Conservation (phyloP, 2,113 vertebrate species). For the Acanthisitta chloris region DNA sequence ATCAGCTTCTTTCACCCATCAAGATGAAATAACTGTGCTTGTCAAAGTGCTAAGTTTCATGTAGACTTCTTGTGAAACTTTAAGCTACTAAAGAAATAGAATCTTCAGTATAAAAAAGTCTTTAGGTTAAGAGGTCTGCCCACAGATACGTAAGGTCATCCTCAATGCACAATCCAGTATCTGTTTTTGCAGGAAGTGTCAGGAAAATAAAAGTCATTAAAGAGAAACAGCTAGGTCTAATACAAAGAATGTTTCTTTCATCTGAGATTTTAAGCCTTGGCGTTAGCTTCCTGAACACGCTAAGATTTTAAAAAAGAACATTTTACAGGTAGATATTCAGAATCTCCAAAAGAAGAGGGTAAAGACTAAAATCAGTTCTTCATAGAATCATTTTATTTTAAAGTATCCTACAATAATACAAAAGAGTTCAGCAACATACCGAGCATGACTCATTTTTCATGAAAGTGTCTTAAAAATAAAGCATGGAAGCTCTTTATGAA, state of each 20-base stretch:
- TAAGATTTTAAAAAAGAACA: not conserved
- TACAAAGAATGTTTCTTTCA: not conserved
- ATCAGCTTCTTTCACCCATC: not conserved
- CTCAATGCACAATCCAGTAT: not conserved
- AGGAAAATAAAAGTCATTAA: not conserved
- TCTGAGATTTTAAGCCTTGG: not conserved
- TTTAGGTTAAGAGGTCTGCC: not conserved
- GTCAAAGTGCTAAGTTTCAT: not conserved
- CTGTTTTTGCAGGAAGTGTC: not conserved
- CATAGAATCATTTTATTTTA: not conserved
- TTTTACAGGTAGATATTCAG: not conserved
- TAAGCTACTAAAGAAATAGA: not conserved
- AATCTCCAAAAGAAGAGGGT: not conserved
- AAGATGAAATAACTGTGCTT: not conserved
- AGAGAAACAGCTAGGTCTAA: not conserved
- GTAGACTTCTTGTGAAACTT: not conserved
- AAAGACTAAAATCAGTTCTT: not conserved
- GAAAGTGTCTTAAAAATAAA: not conserved
- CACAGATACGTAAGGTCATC: not conserved
- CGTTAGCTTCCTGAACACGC: not conserved
- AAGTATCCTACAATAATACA: not conserved
- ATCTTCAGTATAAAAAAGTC: not conserved
- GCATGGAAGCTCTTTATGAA: not conserved
- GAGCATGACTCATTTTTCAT: not conserved
- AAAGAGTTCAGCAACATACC: not conserved